Evolutionary conservation across 2,797 vertebrate genomes (phyloP).

Genomic region (Tokudaia tokunoshimensis): DNA sequence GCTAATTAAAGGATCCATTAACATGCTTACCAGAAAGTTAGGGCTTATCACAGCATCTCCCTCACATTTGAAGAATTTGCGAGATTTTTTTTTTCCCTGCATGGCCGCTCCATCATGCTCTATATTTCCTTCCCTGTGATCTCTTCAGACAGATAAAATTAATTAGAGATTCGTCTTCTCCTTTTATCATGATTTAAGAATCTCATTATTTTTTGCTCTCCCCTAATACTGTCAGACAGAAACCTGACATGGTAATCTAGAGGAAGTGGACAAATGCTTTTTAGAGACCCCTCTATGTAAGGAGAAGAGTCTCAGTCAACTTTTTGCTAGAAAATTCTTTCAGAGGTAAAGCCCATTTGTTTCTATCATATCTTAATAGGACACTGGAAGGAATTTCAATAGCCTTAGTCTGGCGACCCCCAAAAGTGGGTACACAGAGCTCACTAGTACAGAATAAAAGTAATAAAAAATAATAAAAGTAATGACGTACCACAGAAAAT

Average conservation of each 20-base stretch:
- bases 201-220: constrained; percentile 82
- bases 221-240: constrained; percentile 73
- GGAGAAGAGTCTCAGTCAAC: background rate
- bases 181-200: constrained; percentile 83
- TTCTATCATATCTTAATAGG: background rate
- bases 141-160: constrained; percentile 84
- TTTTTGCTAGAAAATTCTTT: constrained; percentile 45
- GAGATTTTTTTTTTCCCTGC: constrained; percentile 82
- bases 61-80: constrained; percentile 85
- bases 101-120: constrained; percentile 75
- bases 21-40: constrained; percentile 88
- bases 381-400: background rate
- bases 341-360: background rate
- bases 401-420: background rate
- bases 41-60: constrained; percentile 85
- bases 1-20: constrained; percentile 89
- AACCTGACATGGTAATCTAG: constrained; percentile 67
- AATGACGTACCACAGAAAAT: background rate
- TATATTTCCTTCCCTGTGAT: constrained; percentile 82
- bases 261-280: constrained; percentile 6
- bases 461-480: background rate
- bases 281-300: background rate
- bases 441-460: background rate
- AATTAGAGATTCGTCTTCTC: constrained; percentile 85
- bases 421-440: background rate